phyloP scores from a whole-genome alignment of 2,113 vertebrate genomes.

The Albula goreensis region DNA sequence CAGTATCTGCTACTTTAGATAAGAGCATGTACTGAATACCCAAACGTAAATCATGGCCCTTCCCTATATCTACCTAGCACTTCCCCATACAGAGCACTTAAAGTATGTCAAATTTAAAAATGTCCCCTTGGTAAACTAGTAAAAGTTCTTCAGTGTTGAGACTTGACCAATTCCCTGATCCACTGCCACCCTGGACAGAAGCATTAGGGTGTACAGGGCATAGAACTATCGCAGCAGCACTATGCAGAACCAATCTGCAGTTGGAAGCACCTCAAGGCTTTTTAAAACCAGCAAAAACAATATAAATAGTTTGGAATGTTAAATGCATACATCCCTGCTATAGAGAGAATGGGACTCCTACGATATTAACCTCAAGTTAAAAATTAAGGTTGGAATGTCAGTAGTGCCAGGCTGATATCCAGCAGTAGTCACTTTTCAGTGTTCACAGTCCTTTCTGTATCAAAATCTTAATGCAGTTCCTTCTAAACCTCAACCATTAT shows the following conservation, averaged over 20 bases:
- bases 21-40: no score
- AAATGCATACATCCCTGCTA: not conserved
- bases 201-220: not conserved
- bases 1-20: no score
- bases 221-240: not conserved
- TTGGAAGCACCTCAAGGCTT: not conserved
- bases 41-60: no score
- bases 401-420: not conserved
- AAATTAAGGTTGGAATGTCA: not conserved
- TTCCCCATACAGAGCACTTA: not conserved
- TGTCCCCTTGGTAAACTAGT: not conserved
- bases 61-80: not conserved
- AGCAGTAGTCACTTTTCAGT: not conserved
- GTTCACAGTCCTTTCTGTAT: not conserved
- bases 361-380: not conserved
- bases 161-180: not conserved
- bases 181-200: not conserved
- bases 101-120: not conserved
- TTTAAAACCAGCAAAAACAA: not conserved
- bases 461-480: not conserved
- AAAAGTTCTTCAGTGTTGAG: not conserved
- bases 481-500: not conserved
- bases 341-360: no score
- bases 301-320: not conserved
- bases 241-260: not conserved